A percentile compares a stretch with the other conserved stretches of the same genome.
Conservation (phyloP, 2,113 vertebrate species). For the Sceloporus tristichus region DNA sequence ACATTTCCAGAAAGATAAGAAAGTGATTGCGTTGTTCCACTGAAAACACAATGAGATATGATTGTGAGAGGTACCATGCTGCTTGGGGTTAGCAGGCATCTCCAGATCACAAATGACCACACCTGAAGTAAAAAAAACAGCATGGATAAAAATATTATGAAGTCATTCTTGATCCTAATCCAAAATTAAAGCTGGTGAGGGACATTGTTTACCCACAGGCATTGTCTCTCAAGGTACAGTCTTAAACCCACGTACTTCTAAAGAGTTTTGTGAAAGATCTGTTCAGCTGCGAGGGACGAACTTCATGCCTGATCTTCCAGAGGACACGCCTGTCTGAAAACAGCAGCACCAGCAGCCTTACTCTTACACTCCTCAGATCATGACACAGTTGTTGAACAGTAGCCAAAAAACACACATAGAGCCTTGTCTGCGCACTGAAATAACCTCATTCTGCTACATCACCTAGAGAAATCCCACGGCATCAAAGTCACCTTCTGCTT, state of each 20-base stretch:
- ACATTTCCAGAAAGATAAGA: neutral
- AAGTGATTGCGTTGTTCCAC: neutral
- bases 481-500: neutral
- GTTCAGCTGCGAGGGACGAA: neutral
- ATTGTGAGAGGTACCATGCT: neutral
- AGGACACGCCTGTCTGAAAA: neutral
- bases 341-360: neutral
- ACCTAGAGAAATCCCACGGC: conserved; percentile 6
- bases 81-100: neutral
- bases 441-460: conserved; percentile 9
- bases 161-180: neutral
- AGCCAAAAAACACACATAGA: neutral
- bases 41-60: neutral
- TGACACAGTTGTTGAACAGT: neutral
- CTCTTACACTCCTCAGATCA: neutral
- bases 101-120: neutral
- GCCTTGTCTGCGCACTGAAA: neutral
- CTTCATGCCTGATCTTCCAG: neutral
- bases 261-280: neutral
- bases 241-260: neutral
- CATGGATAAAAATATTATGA: neutral
- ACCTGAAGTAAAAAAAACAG: conserved; percentile 6
- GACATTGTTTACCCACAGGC: too few species aligned
- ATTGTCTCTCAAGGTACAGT: neutral
- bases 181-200: neutral